These are phyloP conservation scores for Polydrusus tereticollis DNA, from an alignment of 2,888 invertebrate species.

Conservation along the genomic window DNA sequence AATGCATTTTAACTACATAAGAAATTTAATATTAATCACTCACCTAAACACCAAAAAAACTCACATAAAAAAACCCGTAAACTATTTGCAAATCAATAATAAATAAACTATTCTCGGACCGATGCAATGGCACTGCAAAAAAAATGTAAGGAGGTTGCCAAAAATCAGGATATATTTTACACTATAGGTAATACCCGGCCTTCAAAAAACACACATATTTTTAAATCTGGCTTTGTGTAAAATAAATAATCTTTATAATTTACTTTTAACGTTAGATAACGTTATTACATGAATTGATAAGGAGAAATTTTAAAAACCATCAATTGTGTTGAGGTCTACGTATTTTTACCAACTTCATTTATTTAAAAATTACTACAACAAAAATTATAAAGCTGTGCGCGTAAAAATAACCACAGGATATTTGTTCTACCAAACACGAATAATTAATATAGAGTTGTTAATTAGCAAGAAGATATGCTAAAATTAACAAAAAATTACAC, in stretches of 20 bases:
- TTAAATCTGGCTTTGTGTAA: slow-evolving; percentile 7
- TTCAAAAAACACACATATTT: slow-evolving; percentile 4
- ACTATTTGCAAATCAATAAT: not conserved
- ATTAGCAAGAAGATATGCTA: not conserved
- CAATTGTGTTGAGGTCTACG: not conserved
- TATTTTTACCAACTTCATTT: not conserved
- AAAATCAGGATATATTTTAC: slow-evolving; percentile 12
- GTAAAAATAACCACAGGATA: slow-evolving; percentile 3
- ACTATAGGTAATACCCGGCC: not conserved
- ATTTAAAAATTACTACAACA: not conserved
- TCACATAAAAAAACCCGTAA: not conserved
- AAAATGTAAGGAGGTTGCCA: slow-evolving; percentile 23
- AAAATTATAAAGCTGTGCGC: not conserved
- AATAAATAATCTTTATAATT: slow-evolving; percentile 16
- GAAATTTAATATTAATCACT: too few species aligned
- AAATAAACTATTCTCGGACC: not conserved
- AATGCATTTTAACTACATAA: not conserved
- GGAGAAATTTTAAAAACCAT: not conserved
- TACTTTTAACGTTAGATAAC: slow-evolving; percentile 9
- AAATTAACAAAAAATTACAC: not conserved
- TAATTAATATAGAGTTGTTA: not conserved
- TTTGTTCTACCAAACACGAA: not conserved
- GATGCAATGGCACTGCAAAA: not conserved
- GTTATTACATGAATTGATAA: slow-evolving; percentile 11
- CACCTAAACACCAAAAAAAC: too few species aligned